Conservation (phyloP, 2,797 vertebrate species). For the Sebastes iracundus region DNA sequence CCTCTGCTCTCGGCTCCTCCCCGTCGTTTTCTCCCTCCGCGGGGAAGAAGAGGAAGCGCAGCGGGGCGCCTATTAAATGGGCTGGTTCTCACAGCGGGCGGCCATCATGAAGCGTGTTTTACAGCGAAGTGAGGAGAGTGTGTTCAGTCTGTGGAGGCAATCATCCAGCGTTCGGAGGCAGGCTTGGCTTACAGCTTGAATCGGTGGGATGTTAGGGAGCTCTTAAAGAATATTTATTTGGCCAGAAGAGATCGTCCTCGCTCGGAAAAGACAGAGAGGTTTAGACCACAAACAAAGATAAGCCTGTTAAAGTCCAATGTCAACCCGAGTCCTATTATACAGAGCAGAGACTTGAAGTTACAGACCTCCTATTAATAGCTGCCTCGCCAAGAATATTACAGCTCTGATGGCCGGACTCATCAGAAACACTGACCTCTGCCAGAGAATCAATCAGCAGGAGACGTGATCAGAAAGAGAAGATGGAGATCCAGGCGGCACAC, state of each 20-base stretch:
- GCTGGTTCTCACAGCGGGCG: constrained; percentile 14
- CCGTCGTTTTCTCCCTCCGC: neutral
- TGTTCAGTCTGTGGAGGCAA: neutral
- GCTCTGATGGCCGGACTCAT: neutral
- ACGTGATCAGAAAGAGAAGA: neutral
- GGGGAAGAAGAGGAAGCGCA: neutral
- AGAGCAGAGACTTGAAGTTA: neutral
- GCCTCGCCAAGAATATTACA: neutral
- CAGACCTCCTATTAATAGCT: neutral
- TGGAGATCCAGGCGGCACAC: neutral
- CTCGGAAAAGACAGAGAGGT: neutral
- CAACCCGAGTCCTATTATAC: neutral
- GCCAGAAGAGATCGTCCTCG: neutral
- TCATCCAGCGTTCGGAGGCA: neutral
- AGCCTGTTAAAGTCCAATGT: neutral
- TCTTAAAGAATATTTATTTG: neutral
- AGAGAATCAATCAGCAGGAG: neutral
- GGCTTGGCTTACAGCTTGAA: neutral
- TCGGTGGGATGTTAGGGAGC: neutral
- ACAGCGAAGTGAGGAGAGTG: constrained; percentile 6
- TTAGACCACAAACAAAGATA: neutral
- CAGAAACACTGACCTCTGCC: neutral
- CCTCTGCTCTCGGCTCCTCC: constrained; percentile 8
- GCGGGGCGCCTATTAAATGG: constrained; percentile 24
- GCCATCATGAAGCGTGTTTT: neutral